phyloP scores from a whole-genome alignment of 2,113 vertebrate genomes.

The Trinectes maculatus region DNA sequence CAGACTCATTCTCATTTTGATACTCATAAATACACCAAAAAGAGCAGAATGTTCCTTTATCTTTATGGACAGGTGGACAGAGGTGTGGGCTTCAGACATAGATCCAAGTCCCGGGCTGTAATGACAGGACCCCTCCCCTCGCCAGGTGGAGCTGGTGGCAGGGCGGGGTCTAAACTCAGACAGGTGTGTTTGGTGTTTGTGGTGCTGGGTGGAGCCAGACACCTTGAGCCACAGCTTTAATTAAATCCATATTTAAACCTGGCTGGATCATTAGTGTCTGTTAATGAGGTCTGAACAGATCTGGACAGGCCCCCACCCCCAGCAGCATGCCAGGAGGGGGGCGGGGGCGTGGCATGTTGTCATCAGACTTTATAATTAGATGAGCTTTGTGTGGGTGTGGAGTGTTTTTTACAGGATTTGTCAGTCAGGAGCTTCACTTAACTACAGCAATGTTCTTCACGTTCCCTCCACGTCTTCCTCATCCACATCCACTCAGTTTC shows the following conservation, averaged over 20 bases:
- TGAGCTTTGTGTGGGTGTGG: constrained; percentile 40
- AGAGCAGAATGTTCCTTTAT: constrained; percentile 3
- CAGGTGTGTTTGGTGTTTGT: constrained; percentile 20
- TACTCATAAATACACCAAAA: neutral
- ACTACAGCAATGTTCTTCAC: constrained; percentile 38
- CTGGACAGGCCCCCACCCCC: constrained; percentile 32
- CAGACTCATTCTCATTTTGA: too few species aligned
- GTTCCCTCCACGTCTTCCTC: too few species aligned
- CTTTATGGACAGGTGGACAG: neutral
- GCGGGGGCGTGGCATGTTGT: neutral
- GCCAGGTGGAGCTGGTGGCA: too few species aligned
- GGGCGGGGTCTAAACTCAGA: neutral
- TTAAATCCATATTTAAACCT: constrained; percentile 53
- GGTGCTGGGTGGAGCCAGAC: constrained; percentile 51
- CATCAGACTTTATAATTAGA: constrained; percentile 48
- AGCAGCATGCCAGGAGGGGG: neutral
- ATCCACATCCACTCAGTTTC: too few species aligned
- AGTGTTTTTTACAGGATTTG: constrained; percentile 34
- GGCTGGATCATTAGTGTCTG: constrained; percentile 31
- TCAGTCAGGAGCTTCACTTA: constrained; percentile 34
- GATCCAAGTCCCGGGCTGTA: neutral
- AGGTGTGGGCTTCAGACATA: too few species aligned
- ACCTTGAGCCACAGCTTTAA: constrained; percentile 47
- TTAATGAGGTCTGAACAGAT: constrained; percentile 48
- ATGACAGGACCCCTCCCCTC: too few species aligned